A percentile compares a stretch with the other conserved stretches of the same genome.
phyloP scores from a whole-genome alignment of 2,888 invertebrate species.

The Drosophila suboccidentalis region DNA sequence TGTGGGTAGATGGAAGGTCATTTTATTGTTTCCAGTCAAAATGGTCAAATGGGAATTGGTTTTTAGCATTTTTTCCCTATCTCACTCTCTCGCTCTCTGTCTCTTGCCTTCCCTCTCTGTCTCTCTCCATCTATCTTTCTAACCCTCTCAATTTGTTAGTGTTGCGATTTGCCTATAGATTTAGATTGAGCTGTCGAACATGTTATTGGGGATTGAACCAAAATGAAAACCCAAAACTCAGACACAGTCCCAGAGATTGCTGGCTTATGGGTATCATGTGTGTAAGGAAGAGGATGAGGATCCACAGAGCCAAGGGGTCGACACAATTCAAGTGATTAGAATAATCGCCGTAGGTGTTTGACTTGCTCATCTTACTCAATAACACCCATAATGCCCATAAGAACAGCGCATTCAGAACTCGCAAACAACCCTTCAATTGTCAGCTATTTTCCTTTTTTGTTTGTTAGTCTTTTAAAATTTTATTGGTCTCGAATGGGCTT shows the following conservation, averaged over 20 bases:
- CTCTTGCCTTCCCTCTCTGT: background rate
- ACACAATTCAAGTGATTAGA: constrained; percentile 74
- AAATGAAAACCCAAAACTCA: constrained; percentile 29
- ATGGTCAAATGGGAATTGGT: constrained; percentile 78
- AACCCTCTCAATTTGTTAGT: constrained; percentile 8
- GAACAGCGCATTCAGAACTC: constrained; percentile 22
- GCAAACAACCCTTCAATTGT: constrained; percentile 39
- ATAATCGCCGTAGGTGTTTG: constrained; percentile 74
- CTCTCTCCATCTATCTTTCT: background rate
- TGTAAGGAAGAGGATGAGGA: constrained; percentile 9
- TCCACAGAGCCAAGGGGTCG: constrained; percentile 31
- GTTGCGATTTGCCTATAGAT: constrained; percentile 63
- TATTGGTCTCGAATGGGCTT: constrained; percentile 42
- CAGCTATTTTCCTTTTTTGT: constrained; percentile 9
- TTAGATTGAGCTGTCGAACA: constrained; percentile 79
- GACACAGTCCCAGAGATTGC: constrained; percentile 31
- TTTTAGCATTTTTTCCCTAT: constrained; percentile 45
- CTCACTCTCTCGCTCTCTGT: background rate
- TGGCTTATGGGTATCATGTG: constrained; percentile 37
- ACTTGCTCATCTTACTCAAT: constrained; percentile 50
- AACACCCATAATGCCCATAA: constrained; percentile 38
- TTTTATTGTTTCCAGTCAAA: constrained; percentile 78
- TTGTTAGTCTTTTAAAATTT: constrained; percentile 35
- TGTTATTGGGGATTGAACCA: constrained; percentile 59
- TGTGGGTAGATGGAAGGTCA: constrained; percentile 53